Evolutionary conservation across 2,113 vertebrate genomes (phyloP).

Genomic region (Sebastes fasciatus): DNA sequence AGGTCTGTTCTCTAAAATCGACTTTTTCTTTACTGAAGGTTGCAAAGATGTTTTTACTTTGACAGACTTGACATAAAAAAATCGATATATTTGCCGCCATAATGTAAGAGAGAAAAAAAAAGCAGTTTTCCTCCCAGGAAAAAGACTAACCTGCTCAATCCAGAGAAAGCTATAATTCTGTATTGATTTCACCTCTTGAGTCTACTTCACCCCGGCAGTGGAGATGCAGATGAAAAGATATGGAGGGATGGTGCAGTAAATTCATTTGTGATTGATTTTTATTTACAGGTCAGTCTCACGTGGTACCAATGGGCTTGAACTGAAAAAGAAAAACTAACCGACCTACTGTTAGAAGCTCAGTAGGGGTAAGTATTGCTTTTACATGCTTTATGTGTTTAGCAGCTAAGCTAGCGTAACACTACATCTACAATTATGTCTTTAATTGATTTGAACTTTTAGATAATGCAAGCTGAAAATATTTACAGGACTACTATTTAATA

Average conservation of each 20-base stretch:
- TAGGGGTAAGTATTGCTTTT: background rate
- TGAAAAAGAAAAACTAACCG: background rate
- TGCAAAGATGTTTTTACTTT: slow-evolving; percentile 5
- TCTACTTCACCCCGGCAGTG: background rate
- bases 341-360: background rate
- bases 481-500: background rate
- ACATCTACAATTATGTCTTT: background rate
- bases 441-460: background rate
- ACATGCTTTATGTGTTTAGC: background rate
- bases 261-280: slow-evolving; percentile 27
- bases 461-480: background rate
- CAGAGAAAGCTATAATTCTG: slow-evolving; percentile 12
- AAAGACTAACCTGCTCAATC: slow-evolving; percentile 1
- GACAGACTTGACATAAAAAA: slow-evolving; percentile 16
- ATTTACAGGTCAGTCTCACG: background rate
- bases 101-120: background rate
- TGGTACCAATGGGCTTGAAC: background rate
- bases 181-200: slow-evolving; percentile 36
- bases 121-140: background rate
- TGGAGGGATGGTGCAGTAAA: background rate
- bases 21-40: background rate
- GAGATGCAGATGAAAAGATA: slow-evolving; percentile 20
- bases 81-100: slow-evolving; percentile 16
- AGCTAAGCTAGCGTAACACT: background rate
- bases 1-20: background rate